Evolutionary conservation across 1,140 invertebrate genomes (phyloP), one percentile per base, ranked within the genome.

Genomic region (Drosophila pachea): DNA sequence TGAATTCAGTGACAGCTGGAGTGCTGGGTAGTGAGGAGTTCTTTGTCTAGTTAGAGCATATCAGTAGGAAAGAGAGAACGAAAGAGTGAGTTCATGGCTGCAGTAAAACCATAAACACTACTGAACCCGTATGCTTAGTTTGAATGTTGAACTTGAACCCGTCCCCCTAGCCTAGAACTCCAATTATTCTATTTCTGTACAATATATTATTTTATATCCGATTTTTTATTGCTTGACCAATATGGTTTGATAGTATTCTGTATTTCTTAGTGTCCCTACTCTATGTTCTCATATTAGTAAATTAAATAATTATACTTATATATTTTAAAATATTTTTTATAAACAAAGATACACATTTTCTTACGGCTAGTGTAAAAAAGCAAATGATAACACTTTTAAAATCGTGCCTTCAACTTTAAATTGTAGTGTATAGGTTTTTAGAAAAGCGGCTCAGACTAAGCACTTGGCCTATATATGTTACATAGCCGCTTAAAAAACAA

Each of bases 341-440:
- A 22, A 22, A 42, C 31, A 38, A 22, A 60, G 14, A 58, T 58
- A 33, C 47, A 50, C 22, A 48, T 16, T 42, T 50, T 32, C 36
- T 58, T 73, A 61, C 53, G 73, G 73, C 59, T 74, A 82, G 62
- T 74, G 69, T 82, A 78, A 55, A 71, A 63, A 64, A 58, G 40
- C 32, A 6, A 54, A 67, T 52, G 43, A 70, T 75, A 72, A 86
- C 64, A 76, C 68, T 82, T 78, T 86, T 86, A 48, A 86, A 86
- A 86, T 82, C 82, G 82, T 86, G 82, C 82, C 82, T 86, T 86
- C 68, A 81, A 86, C 67, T 76, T 54, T 66, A 71, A 79, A 82
- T 77, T 68, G 62, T 77, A 69, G 63, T 73, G 36, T 67, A 48
- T 61, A 61, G 56, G 58, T 49, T 68, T 61, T 55, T 56, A 55